phyloP scores from a whole-genome alignment of 2,797 vertebrate genomes.

The Miichthys miiuy region DNA sequence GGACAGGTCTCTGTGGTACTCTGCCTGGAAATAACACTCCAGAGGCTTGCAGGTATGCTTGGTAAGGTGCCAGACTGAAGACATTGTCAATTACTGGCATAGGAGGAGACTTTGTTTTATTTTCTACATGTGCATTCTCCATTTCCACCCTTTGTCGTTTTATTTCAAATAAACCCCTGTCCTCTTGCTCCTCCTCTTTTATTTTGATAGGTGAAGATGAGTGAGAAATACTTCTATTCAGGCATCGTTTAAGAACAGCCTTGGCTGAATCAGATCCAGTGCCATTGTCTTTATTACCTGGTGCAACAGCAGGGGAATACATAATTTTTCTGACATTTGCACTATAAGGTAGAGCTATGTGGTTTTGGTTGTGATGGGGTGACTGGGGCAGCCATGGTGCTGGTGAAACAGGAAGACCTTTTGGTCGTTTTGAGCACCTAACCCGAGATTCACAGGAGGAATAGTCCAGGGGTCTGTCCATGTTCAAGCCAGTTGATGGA shows the following conservation, averaged over 20 bases:
- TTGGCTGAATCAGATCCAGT: conserved; percentile 26
- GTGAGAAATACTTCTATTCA: conserved; percentile 67
- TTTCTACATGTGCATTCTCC: conserved; percentile 10
- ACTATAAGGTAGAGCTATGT: conserved; percentile 32
- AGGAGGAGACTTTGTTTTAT: conserved; percentile 82
- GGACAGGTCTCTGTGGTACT: conserved; percentile 29
- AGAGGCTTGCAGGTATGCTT: conserved; percentile 83
- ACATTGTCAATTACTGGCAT: conserved; percentile 96
- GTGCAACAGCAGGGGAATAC: conserved; percentile 39
- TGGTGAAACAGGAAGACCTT: conserved; percentile 2
- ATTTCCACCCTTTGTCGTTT: conserved; percentile 68
- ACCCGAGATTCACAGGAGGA: conserved; percentile 57
- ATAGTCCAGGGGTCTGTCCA: conserved; percentile 58
- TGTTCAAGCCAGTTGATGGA: conserved; percentile 36
- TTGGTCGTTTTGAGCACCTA: conserved; percentile 44
- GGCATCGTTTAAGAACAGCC: conserved; percentile 17
- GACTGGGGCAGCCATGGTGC: conserved; percentile 67
- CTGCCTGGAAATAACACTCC: conserved; percentile 58
- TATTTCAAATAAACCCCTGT: conserved; percentile 58
- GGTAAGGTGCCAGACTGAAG: conserved; percentile 94
- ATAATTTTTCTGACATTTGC: conserved; percentile 46
- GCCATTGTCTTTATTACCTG: conserved; percentile 32
- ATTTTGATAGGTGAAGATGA: conserved; percentile 51
- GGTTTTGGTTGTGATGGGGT: conserved; percentile 27
- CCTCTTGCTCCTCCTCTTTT: conserved; percentile 55